Base-by-base conservation (phyloP, 2,113 vertebrate genomes). In the Vireo altiloquus region DNA sequence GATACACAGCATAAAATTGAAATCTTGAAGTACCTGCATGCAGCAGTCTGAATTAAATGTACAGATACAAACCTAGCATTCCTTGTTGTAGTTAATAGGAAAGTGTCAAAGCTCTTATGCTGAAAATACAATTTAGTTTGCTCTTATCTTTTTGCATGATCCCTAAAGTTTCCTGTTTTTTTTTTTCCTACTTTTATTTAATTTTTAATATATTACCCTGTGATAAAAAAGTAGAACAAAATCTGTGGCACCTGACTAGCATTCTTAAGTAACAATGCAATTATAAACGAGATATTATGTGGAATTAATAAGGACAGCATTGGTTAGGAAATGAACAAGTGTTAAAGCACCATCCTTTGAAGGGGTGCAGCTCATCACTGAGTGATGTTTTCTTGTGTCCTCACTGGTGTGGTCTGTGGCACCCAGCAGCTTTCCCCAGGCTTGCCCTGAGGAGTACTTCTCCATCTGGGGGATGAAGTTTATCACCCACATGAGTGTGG, bases 1-100 rank as follows among this genome's bases (percentile, higher is more conserved):
- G 82, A 74, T 97, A 83, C 92, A 85, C 69, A 83, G 91, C 28
- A 70, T 92, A 97, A 97, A 97, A 98, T 40, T 95, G 96, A 96
- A 97, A 96, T 96, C 90, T 94, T 96, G 94, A 85, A 96, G 66
- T 78, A 84, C 33, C 68, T 60, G 71, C 69, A 57, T 69, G 59
- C 53, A 83, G 91, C 75, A 95, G 12, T 61, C 18, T 95, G 97
- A 97, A 90, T 95, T 89, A 96, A 97, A 93, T 56, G 7, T 78
- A 75, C 25, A 87, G 52, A 42, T 42, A 63, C 28, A 76, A 47
- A 13, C 18, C 46, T 35, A 92, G 39, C 35, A 84, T 60, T 87
- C 64, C 66, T 70, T 72, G 15, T 49, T 93, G 57, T 50, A 78
- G 57, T 60, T 84, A 83, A 66, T 23, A 76, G 35, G 52, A 86